Conservation (phyloP, 2,113 vertebrate genomes). For the Kryptolebias marmoratus region DNA sequence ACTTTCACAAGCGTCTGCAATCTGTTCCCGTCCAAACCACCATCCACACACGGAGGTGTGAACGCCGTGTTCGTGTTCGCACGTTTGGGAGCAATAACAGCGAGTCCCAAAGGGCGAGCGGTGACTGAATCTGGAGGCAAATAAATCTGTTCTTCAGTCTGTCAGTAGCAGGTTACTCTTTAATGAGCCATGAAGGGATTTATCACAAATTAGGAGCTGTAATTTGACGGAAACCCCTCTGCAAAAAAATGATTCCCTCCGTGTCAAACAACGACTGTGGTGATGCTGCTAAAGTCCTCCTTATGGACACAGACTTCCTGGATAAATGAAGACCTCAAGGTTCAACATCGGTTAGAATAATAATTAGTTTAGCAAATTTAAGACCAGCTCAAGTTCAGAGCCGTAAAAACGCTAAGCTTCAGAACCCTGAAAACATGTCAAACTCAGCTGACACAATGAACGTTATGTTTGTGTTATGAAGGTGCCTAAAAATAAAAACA, state of each 20-base stretch:
- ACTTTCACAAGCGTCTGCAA: constrained; percentile 7
- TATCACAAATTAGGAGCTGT: not conserved
- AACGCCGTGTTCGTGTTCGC: not conserved
- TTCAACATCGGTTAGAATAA: no score
- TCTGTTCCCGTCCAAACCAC: not conserved
- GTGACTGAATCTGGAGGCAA: constrained; percentile 17
- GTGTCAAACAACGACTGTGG: not conserved
- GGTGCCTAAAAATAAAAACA: no score
- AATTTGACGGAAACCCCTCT: not conserved
- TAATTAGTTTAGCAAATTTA: no score
- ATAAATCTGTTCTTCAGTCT: constrained; percentile 11
- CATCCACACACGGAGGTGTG: not conserved
- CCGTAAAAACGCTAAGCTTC: no score
- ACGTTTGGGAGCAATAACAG: constrained; percentile 12
- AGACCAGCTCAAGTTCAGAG: no score
- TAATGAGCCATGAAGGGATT: constrained; percentile 13
- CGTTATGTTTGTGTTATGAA: no score
- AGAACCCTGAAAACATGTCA: no score
- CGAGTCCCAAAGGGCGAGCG: not conserved
- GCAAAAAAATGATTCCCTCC: not conserved
- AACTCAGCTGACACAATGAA: no score
- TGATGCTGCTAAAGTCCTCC: not conserved
- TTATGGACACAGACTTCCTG: no score
- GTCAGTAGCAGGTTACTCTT: constrained; percentile 2
- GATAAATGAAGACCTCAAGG: no score